Percentiles rank a stretch among this genome's conserved stretches.
Conservation (phyloP, 30 jellyfish, hydroid and myxozoan genomes). For the Hydra vulgaris region DNA sequence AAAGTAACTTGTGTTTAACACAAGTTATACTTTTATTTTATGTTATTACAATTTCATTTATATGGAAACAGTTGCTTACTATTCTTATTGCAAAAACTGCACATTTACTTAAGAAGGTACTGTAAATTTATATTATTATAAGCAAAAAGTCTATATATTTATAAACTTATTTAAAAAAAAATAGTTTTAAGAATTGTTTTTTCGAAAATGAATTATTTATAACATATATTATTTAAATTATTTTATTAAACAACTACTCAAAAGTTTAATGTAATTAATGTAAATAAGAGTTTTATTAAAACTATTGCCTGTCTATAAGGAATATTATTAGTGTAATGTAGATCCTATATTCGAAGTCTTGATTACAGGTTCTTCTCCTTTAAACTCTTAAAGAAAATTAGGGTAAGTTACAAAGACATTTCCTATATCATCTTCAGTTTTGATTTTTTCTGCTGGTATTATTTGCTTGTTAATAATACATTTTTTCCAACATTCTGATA, state of each 20-base stretch:
- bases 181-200: neutral
- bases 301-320: neutral
- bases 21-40: neutral
- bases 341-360: neutral
- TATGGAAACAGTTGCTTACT: neutral
- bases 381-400: constrained; percentile 4
- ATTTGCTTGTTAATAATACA: neutral
- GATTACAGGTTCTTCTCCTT: neutral
- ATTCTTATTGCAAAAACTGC: neutral
- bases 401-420: constrained; percentile 1
- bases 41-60: neutral
- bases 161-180: neutral
- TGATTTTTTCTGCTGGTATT: constrained; percentile 11
- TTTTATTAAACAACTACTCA: neutral
- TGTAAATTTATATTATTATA: neutral
- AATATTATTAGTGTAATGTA: neutral
- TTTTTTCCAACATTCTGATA: constrained; percentile 9
- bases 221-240: neutral
- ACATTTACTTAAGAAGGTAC: neutral
- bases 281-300: neutral
- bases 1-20: neutral
- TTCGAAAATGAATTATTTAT: neutral
- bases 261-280: neutral
- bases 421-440: constrained; percentile 5
- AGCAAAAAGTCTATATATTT: neutral